These are phyloP conservation scores for Prenolepis imparis DNA, from an alignment of 2,888 invertebrate species.

Conservation along the genomic window DNA sequence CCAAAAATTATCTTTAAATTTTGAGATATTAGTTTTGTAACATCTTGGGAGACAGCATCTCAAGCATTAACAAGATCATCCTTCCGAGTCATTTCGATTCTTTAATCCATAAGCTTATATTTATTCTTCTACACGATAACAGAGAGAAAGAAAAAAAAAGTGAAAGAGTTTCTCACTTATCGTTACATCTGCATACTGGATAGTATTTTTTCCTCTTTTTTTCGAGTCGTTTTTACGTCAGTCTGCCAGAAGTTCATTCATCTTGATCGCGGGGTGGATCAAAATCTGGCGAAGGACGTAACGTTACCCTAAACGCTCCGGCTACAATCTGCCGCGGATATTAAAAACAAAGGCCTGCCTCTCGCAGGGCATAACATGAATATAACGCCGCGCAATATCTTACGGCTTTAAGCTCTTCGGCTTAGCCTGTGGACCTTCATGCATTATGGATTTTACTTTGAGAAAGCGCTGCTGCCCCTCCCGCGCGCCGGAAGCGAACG, in stretches of 20 bases:
- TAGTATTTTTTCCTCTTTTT: not conserved
- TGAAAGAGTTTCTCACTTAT: not conserved
- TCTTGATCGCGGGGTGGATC: conserved; percentile 56
- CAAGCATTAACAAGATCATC: not conserved
- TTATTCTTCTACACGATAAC: not conserved
- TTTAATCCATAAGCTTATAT: not conserved
- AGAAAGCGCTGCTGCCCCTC: conserved; percentile 74
- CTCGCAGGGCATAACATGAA: conserved; percentile 85
- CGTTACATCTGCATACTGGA: not conserved
- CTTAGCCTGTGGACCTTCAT: conserved; percentile 84
- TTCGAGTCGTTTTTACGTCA: conserved; percentile 21
- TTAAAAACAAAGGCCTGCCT: conserved; percentile 84
- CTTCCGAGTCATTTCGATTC: not conserved
- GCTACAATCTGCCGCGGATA: conserved; percentile 79
- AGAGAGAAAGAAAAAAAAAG: not conserved
- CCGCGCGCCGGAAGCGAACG: conserved; percentile 73
- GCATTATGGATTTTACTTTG: conserved; percentile 86
- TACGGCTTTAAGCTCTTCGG: conserved; percentile 81
- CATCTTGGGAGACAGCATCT: not conserved
- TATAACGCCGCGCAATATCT: conserved; percentile 85
- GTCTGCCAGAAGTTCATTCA: conserved; percentile 24
- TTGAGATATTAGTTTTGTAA: not conserved
- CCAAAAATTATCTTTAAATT: not conserved
- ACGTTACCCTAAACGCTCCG: conserved; percentile 68
- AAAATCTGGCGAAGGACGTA: conserved; percentile 63